Evolutionary conservation across 2,113 vertebrate species (phyloP), one percentile per base, ranked within the genome.

Genomic region (Oenanthe melanoleuca): DNA sequence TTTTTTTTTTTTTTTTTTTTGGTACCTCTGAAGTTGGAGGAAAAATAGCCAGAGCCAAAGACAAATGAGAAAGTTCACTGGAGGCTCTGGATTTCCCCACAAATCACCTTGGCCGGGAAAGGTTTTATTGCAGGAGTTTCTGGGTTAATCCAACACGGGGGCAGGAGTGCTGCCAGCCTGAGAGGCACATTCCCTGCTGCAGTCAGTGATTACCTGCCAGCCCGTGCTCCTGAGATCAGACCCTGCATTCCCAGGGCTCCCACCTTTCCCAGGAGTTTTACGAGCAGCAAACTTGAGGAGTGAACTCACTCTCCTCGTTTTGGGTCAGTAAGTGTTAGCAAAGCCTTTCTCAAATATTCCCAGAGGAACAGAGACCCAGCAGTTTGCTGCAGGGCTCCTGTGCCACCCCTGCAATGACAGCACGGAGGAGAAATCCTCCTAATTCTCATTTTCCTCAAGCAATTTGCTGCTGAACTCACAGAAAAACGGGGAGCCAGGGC

Each of bases 81-180:
- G 25, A 78, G 93, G 67, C 88, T 92, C 44, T 1, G 20, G 84
- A n/a, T 72, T 86, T 78, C 38, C 25, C 69, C 92, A 93, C 96
- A 96, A 95, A 97, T 96, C 96, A 96, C 92, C 69, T 44, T 74
- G 9, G 10, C 80, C 64, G 53, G 63, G 69, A 92, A 64, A 83
- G 90, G 75, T 83, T 97, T 96, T 93, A 96, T 71, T 80, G 92
- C 92, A 78, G 93, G 89, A 93, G 67, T 86, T 97, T 86, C 92
- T 89, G 94, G 89, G 89, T 89, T 89, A 93, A 91, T 25, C 89
- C 95, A 80, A 59, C 78, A 63, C 37, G 4, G 95, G 67, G 93
- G 86, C 79, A 91, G 69, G 12, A 63, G 72, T 3, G n/a, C 91
- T 52, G 42, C 92, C 86, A 67, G 23, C 44, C 34, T 60, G 3